Base-by-base conservation (phyloP, 2,888 invertebrate genomes). In the Sepioteuthis lessoniana region DNA sequence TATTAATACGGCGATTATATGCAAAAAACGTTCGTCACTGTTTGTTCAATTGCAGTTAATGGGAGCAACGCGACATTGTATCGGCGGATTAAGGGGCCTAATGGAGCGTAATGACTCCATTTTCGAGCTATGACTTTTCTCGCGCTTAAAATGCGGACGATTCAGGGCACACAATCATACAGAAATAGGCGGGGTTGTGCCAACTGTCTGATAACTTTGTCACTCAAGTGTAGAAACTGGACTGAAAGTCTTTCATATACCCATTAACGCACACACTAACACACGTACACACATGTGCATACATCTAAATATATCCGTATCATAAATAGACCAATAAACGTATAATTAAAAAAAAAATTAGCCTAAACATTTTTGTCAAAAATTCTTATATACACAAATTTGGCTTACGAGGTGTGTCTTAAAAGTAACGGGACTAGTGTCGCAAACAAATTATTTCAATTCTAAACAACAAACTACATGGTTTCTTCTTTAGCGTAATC, bases 1-100 rank as follows among this genome's bases (percentile, higher is more conserved):
- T 76, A 76, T 76, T 76, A 76, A 76, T 76, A 76, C n/a, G 76
- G 31, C 31, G 50, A 50, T 50, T 50, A 50, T 50, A 50, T 50
- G 50, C 50, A 50, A 50, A n/a, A 60, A 76, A n/a, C n/a, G 76
- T 76, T 76, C 13, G 76, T 16, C n/a, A 76, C 31, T 76, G 76
- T 76, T 76, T 76, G 76, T 76, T 76, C 76, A 76, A n/a, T 76
- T 76, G 76, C 91, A 91, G 28, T 35, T 91, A 42, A 91, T 91
- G 46, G 91, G 91, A n/a, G 37, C 42, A 91, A 42, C 37, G 31
- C 46, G 37, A 38, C 46, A 91, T 91, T 91, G 91, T 91, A 37
- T 91, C 31, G 10, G 37, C 38, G 38, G 46, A 91, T 91, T 42
- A 46, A 42, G 28, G 38, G 38, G 0, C n/a, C 91, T 42, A 42